Evolutionary conservation across 2,888 invertebrate genomes (phyloP), one percentile per base, ranked within the genome.

Genomic region (Noctua comes): DNA sequence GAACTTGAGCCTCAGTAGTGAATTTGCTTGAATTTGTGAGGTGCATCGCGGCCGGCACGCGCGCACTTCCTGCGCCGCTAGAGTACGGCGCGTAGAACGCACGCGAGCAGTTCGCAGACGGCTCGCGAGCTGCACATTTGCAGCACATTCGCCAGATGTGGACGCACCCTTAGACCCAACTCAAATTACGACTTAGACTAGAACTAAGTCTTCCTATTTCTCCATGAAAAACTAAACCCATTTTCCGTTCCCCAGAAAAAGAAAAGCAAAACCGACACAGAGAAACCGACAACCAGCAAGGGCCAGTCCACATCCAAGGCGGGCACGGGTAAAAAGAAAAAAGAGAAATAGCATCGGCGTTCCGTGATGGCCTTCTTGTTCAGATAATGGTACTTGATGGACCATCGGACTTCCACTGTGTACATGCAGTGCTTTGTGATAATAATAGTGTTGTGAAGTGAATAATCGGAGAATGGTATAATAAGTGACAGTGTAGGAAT

Each of bases 171-270:
- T n/a, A 57, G 24, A 5, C 4, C n/a, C n/a, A n/a, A 31, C 16
- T 16, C 6, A 2, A 54, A 57, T 54, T n/a, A 24, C 7, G 51
- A 2, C 51, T 6, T 18, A n/a, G 13, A 13, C n/a, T 27, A 27
- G 5, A 16, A 27, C 16, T n/a, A 27, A 59, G 8, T 18, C 31
- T 18, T 62, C 10, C 21, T 21, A 5, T 21, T 66, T 66, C 1
- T 11, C 24, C 36, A 64, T 24, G 4, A 64, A 64, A 40, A 65
- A 40, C 31, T 62, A 31, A 36, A 18, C 8, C 7, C 40, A 40
- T 40, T 40, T n/a, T 16, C 0, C n/a, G n/a, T 66, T 4, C 66
- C n/a, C 3, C 74, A 96, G 96, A 96, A 95, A 92, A 95, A 94
- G 91, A 96, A 94, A 90, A 84, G 73, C 36, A 95, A 93, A 84